phyloP scores from a whole-genome alignment of 2,888 invertebrate species.

The Hofmannophila pseudospretella region DNA sequence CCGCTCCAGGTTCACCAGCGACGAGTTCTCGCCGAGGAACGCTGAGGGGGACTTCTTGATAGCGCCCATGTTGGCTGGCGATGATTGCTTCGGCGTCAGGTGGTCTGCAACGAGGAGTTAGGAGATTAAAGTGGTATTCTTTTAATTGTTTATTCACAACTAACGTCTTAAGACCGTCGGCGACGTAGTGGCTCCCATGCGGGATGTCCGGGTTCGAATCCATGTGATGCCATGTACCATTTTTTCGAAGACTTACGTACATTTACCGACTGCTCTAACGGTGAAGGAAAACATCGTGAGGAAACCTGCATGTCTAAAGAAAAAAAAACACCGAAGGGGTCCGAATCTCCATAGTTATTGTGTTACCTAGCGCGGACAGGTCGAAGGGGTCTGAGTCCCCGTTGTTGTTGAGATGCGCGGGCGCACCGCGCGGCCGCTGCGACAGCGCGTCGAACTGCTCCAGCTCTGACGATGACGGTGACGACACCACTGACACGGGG shows the following conservation, averaged over 20 bases:
- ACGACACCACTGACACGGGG: conserved; percentile 54
- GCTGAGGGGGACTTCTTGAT: conserved; percentile 95
- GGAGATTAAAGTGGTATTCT: conserved; percentile 37
- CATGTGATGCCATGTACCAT: no score
- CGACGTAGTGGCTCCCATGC: no score
- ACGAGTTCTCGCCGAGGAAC: conserved; percentile 97
- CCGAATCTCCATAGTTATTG: no score
- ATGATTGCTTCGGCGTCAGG: conserved; percentile 68
- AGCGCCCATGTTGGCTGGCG: conserved; percentile 68
- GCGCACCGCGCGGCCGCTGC: conserved; percentile 80
- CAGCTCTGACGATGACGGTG: conserved; percentile 82
- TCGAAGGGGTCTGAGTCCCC: conserved; percentile 82
- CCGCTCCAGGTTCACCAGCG: conserved; percentile 98
- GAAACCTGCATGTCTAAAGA: no score
- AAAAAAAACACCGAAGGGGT: no score
- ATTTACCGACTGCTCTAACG: no score
- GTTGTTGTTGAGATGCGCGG: conserved; percentile 20
- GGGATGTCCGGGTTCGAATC: no score
- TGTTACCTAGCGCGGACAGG: conserved; percentile 77
- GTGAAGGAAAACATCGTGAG: no score
- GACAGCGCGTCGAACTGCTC: conserved; percentile 93
- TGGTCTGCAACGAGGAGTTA: conserved; percentile 48
- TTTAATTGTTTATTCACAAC: no score
- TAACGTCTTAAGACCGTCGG: no score
- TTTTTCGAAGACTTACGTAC: no score